Evolutionary conservation across 2,797 vertebrate genomes (phyloP).

Genomic region (Poeciliopsis presidionis): DNA sequence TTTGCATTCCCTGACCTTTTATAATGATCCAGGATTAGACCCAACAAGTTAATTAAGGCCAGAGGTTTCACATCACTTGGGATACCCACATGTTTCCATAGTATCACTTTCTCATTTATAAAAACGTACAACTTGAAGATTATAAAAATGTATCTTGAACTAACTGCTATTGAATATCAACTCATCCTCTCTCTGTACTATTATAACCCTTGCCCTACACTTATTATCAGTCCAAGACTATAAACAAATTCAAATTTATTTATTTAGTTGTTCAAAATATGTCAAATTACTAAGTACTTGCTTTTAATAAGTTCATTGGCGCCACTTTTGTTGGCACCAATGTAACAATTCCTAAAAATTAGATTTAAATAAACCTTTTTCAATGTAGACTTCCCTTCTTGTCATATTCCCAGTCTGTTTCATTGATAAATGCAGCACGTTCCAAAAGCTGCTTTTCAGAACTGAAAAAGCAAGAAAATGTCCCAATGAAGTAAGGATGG

Average conservation of each 20-base stretch:
- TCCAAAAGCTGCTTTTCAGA: background rate
- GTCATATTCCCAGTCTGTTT: background rate
- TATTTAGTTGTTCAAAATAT: background rate
- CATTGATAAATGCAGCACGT: background rate
- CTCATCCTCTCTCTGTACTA: background rate
- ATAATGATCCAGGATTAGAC: slow-evolving; percentile 9
- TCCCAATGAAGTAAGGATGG: background rate
- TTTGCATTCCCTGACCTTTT: slow-evolving; percentile 23
- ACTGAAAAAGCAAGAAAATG: background rate
- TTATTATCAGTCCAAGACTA: background rate
- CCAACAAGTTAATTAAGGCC: slow-evolving; percentile 21
- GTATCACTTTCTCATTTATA: background rate
- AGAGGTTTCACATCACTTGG: slow-evolving; percentile 4
- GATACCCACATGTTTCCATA: background rate
- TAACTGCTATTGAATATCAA: background rate
- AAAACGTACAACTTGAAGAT: background rate
- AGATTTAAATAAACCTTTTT: background rate
- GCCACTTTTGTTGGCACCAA: background rate
- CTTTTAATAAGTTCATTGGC: background rate
- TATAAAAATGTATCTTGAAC: background rate
- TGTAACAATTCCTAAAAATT: background rate
- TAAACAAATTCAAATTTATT: background rate
- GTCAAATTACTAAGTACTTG: background rate
- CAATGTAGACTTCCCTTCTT: background rate
- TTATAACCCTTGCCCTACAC: background rate